Percentiles rank a stretch among this genome's conserved stretches.
phyloP scores from a whole-genome alignment of 2,797 vertebrate species.

The Podargus strigoides region DNA sequence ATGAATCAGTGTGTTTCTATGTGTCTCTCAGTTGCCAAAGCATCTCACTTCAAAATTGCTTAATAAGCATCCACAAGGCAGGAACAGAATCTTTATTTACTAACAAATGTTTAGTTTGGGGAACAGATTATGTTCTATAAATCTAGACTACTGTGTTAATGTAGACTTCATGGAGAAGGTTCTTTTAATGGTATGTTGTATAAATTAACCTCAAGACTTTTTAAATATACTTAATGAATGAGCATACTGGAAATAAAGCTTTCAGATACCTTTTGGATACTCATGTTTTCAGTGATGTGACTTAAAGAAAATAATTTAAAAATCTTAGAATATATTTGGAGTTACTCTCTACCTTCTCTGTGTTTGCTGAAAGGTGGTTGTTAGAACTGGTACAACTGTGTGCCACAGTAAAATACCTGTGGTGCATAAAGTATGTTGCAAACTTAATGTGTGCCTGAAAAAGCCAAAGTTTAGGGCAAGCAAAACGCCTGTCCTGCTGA shows the following conservation, averaged over 20 bases:
- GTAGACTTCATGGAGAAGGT: not conserved
- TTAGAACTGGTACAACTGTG: not conserved
- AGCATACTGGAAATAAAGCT: not conserved
- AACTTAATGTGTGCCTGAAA: not conserved
- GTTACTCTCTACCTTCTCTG: not conserved
- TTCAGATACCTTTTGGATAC: not conserved
- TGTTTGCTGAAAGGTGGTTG: not conserved
- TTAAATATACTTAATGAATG: not conserved
- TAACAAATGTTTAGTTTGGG: not conserved
- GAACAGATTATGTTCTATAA: not conserved
- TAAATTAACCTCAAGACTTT: not conserved
- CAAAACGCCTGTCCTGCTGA: not conserved
- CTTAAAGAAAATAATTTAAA: not conserved
- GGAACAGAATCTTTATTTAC: not conserved
- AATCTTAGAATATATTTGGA: not conserved
- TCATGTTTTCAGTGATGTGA: not conserved
- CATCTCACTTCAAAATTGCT: not conserved
- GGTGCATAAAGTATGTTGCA: not conserved
- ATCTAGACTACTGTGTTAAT: not conserved
- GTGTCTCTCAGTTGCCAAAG: not conserved
- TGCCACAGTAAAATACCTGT: not conserved
- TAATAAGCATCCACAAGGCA: not conserved
- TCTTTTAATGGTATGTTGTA: not conserved
- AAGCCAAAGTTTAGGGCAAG: not conserved
- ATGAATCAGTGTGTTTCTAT: not conserved